These are phyloP conservation scores for Australoheros facetus DNA, from an alignment of 2,797 vertebrate genomes.

Conservation along the genomic window DNA sequence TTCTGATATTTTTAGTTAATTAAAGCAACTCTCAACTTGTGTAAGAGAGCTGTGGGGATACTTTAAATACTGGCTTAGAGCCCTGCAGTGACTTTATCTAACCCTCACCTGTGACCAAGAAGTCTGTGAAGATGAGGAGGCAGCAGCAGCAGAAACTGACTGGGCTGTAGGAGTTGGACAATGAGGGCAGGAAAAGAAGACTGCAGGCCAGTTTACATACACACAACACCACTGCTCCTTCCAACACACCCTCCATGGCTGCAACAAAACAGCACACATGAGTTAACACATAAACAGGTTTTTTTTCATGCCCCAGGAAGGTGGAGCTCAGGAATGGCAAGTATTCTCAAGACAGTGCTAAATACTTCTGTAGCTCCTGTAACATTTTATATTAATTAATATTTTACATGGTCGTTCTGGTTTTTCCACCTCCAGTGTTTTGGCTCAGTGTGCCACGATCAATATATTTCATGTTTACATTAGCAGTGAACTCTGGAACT, in stretches of 20 bases:
- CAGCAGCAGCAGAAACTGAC: constrained; percentile 79
- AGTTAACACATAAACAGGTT: constrained; percentile 19
- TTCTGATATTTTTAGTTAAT: not conserved
- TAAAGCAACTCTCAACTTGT: no score
- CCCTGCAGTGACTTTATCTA: not conserved
- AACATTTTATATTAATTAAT: not conserved
- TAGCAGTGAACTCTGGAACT: constrained; percentile 60
- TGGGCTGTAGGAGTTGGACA: constrained; percentile 55
- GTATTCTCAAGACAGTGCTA: constrained; percentile 1
- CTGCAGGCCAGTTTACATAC: constrained; percentile 74
- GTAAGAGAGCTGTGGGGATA: not conserved
- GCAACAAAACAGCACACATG: constrained; percentile 10
- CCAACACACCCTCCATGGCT: constrained; percentile 80
- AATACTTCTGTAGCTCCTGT: not conserved
- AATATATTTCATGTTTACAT: constrained; percentile 56
- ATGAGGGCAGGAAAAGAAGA: constrained; percentile 66
- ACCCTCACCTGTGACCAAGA: constrained; percentile 77
- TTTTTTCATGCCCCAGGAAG: constrained; percentile 19
- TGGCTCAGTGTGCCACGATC: constrained; percentile 14
- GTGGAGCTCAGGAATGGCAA: constrained; percentile 45
- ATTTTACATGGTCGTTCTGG: not conserved
- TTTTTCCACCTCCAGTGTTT: not conserved
- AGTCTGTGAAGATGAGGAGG: constrained; percentile 83
- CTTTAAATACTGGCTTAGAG: not conserved
- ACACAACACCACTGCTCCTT: constrained; percentile 65